A percentile compares a stretch with the other conserved stretches of the same genome.
Evolutionary conservation across 2,888 invertebrate species (phyloP).

Genomic region (Strigamia transsilvanica): DNA sequence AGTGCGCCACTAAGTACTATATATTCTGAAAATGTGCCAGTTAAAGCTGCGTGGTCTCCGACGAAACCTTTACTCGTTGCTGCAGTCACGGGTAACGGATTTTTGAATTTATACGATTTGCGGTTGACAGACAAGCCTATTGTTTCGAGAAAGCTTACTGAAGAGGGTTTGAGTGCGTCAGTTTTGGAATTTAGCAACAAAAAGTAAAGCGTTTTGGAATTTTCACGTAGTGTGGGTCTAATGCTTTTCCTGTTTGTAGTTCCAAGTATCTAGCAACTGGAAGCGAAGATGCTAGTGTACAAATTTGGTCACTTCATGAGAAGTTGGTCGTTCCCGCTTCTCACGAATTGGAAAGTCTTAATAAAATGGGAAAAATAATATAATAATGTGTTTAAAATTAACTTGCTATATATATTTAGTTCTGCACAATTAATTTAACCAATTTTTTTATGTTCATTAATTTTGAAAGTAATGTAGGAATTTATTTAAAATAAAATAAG

Average conservation of each 20-base stretch:
- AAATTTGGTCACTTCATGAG: slow-evolving; percentile 35
- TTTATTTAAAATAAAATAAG: too few species aligned
- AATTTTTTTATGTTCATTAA: too few species aligned
- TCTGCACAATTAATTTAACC: too few species aligned
- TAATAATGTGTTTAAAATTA: too few species aligned
- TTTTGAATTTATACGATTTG: slow-evolving; percentile 50
- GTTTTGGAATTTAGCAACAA: slow-evolving; percentile 32
- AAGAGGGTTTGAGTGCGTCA: not conserved
- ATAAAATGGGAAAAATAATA: slow-evolving; percentile 18
- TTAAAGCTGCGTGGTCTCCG: slow-evolving; percentile 32
- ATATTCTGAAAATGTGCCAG: not conserved
- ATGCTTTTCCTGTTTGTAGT: not conserved
- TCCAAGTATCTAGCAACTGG: slow-evolving; percentile 10
- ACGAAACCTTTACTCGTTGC: slow-evolving; percentile 18
- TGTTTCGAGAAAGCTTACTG: not conserved
- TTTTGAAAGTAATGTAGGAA: too few species aligned
- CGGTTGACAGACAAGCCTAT: not conserved
- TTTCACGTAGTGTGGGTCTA: not conserved
- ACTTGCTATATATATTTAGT: too few species aligned
- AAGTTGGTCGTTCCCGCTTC: not conserved
- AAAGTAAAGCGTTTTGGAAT: not conserved
- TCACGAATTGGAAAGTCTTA: not conserved
- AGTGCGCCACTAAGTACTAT: not conserved
- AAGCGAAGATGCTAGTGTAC: not conserved
- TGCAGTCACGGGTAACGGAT: not conserved